These are phyloP conservation scores for Hormaphis cornu DNA, from an alignment of 1,140 invertebrate species.

Conservation along the genomic window DNA sequence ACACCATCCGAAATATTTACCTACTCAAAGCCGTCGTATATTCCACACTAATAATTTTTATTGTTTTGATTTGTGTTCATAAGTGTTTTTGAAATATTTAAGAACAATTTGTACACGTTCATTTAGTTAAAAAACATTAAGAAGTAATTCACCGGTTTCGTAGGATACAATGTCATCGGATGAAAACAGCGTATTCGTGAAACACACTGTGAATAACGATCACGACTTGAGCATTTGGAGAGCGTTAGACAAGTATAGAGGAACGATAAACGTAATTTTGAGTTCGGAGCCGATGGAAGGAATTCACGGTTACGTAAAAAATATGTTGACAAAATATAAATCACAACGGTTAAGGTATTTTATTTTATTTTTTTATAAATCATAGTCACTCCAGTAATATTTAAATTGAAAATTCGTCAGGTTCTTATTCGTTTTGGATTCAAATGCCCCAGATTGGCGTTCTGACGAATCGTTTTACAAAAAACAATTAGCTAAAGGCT, in stretches of 20 bases:
- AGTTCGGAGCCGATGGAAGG: neutral
- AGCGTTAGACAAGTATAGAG: neutral
- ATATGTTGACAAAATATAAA: neutral
- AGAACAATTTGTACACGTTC: too few species aligned
- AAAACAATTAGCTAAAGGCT: slow-evolving; percentile 56
- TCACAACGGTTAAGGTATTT: neutral
- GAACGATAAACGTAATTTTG: neutral
- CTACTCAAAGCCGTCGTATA: too few species aligned
- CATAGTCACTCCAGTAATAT: neutral
- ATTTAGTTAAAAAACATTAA: too few species aligned
- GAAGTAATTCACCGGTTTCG: too few species aligned
- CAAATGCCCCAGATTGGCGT: slow-evolving; percentile 54
- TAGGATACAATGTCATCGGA: neutral
- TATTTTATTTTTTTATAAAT: slow-evolving; percentile 45
- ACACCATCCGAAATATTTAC: too few species aligned
- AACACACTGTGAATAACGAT: neutral
- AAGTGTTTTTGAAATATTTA: too few species aligned
- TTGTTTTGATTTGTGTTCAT: too few species aligned
- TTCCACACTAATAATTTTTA: too few species aligned
- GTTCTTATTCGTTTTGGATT: slow-evolving; percentile 56
- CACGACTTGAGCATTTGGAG: neutral
- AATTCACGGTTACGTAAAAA: neutral
- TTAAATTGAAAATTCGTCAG: slow-evolving; percentile 39
- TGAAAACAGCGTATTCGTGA: neutral
- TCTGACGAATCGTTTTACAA: slow-evolving; percentile 52